These are phyloP conservation scores for Phataginus tetradactyla DNA, from an alignment of 2,797 vertebrate species.

Conservation along the genomic window DNA sequence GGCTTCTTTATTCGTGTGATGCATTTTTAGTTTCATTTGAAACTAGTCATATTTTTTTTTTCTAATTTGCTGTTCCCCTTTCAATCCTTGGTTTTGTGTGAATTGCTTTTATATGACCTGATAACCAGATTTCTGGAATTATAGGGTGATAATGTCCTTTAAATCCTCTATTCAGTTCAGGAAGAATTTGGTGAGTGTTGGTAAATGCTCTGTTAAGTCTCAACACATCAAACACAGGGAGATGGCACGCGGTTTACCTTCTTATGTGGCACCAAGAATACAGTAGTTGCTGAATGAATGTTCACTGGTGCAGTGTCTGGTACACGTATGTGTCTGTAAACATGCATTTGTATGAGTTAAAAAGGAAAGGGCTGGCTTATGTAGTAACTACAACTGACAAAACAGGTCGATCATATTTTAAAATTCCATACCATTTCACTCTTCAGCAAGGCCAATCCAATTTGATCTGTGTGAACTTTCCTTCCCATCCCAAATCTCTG, in stretches of 20 bases:
- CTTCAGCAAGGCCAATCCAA: constrained; percentile 94
- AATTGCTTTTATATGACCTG: background rate
- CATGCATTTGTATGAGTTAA: background rate
- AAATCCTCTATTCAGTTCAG: background rate
- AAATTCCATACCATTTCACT: constrained; percentile 91
- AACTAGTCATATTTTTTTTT: background rate
- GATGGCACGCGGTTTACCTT: background rate
- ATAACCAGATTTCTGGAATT: background rate
- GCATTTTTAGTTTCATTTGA: constrained; percentile 13
- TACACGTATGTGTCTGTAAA: background rate
- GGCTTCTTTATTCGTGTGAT: background rate
- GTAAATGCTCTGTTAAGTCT: constrained; percentile 4
- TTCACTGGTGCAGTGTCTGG: background rate
- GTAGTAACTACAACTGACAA: background rate
- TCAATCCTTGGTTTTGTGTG: background rate
- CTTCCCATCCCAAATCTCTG: constrained; percentile 95
- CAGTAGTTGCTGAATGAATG: background rate
- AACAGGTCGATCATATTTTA: background rate
- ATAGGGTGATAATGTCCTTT: background rate
- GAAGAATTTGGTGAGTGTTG: background rate
- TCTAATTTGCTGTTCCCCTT: background rate
- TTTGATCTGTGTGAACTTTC: constrained; percentile 91
- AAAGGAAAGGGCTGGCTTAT: background rate
- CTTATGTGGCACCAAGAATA: background rate
- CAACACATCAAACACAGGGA: background rate